These are phyloP conservation scores for Dascyllus trimaculatus DNA, from an alignment of 2,113 vertebrate species.

Conservation along the genomic window DNA sequence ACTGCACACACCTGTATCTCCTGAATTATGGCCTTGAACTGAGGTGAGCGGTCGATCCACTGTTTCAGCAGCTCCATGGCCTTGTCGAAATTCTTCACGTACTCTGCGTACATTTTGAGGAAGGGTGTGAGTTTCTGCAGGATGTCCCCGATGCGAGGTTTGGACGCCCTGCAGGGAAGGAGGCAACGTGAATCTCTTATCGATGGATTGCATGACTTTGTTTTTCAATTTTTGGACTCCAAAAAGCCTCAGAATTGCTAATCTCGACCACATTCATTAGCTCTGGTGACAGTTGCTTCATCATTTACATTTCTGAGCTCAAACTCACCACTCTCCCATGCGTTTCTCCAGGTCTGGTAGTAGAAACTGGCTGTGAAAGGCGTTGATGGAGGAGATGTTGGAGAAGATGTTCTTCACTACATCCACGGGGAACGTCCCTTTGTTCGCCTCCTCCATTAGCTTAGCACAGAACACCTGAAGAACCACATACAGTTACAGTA, in stretches of 20 bases:
- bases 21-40: slow-evolving; percentile 93
- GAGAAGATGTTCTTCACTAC: slow-evolving; percentile 98
- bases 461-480: slow-evolving; percentile 91
- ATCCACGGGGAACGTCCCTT: slow-evolving; percentile 94
- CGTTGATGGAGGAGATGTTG: slow-evolving; percentile 95
- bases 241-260: no score
- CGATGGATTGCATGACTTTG: not conserved
- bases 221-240: no score
- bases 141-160: slow-evolving; percentile 96
- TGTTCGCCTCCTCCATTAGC: slow-evolving; percentile 93
- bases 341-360: slow-evolving; percentile 95
- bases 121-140: slow-evolving; percentile 97
- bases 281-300: not conserved
- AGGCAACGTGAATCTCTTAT: not conserved
- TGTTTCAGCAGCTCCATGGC: slow-evolving; percentile 96
- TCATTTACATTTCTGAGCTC: not conserved
- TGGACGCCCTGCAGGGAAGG: slow-evolving; percentile 78
- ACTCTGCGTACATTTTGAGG: slow-evolving; percentile 98
- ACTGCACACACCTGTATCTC: slow-evolving; percentile 94
- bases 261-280: no score
- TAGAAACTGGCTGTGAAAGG: slow-evolving; percentile 96
- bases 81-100: slow-evolving; percentile 96
- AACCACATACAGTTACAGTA: not conserved
- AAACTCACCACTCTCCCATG: slow-evolving; percentile 96
- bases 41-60: slow-evolving; percentile 92